Base-by-base conservation (phyloP, 64 coral and sea anemone genomes). In the Pachyseris speciosa region DNA sequence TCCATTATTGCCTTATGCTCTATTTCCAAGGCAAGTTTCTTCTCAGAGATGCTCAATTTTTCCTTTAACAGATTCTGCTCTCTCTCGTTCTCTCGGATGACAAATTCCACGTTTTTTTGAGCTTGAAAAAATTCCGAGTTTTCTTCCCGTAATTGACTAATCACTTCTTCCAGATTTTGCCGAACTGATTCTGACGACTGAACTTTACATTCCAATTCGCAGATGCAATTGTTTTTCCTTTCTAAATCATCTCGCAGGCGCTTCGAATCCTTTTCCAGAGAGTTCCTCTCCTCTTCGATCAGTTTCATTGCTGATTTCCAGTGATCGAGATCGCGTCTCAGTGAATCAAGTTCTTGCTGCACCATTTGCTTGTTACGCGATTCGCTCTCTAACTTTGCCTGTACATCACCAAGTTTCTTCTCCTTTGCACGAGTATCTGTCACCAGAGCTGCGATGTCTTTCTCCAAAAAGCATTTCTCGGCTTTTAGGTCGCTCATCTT, bases 31-130 rank as follows among this genome's bases (percentile, higher is more conserved):
- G 38, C 44, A 69, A 66, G 39, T 74, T 87, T 52, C 29, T 38
- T 87, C 25, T 69, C 85, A 33, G 85, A 43, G 6, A 74, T 74
- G 10, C 22, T 85, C 61, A 85, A 65, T 30, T 85, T 40, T 30
- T 85, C 83, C 26, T 85, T 85, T 20, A 85, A 45, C 83, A 69
- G 11, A 24, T 85, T 68, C 0, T 67, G 20, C 16, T 85, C 61
- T 85, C 19, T 36, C 29, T 65, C 83, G 13, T 28, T 67, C 19
- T 85, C 83, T 16, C 42, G 59, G 11, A 80, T 9, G 1, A 9
- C 75, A 22, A 52, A 59, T 85, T 69, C 83, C 65, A 67, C 24
- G 26, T 47, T 53, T 13, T 65, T 69, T 85, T 47, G 43, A 4
- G 5, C 37, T 32, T 67, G 83, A 39, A 45, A 33, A 0, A 2